phyloP scores from a whole-genome alignment of 2,797 vertebrate genomes.

The Amblyopsis hoosieri region DNA sequence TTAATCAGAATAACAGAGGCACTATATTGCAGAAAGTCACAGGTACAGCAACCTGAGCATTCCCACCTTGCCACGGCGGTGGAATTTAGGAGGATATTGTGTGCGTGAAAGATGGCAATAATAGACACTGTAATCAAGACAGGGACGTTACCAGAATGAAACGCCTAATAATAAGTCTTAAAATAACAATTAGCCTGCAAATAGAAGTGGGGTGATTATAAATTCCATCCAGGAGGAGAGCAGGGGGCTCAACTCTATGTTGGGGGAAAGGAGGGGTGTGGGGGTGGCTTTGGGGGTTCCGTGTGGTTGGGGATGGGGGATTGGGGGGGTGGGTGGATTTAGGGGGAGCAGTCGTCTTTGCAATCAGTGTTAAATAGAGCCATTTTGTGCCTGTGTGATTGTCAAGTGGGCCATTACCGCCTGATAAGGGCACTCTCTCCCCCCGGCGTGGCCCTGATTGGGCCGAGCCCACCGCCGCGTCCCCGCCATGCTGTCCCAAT shows the following conservation, averaged over 20 bases:
- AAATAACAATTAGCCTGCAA: slow-evolving; percentile 90
- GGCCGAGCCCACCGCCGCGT: slow-evolving; percentile 81
- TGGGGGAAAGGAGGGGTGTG: slow-evolving; percentile 30
- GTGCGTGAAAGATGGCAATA: slow-evolving; percentile 27
- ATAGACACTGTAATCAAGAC: slow-evolving; percentile 71
- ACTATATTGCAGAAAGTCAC: slow-evolving; percentile 24
- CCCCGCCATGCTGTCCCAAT: slow-evolving; percentile 80
- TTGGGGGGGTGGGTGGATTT: slow-evolving; percentile 47
- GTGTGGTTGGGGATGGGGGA: slow-evolving; percentile 53
- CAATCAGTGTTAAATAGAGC: slow-evolving; percentile 97
- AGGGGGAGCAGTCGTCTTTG: slow-evolving; percentile 82
- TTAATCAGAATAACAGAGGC: neutral
- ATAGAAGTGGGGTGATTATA: slow-evolving; percentile 87
- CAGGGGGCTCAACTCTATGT: slow-evolving; percentile 47
- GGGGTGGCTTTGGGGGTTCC: slow-evolving; percentile 62
- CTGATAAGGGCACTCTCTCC: slow-evolving; percentile 89
- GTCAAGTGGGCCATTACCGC: slow-evolving; percentile 97
- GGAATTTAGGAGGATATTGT: slow-evolving; percentile 29
- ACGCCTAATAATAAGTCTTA: slow-evolving; percentile 67
- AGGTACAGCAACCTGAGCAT: slow-evolving; percentile 23
- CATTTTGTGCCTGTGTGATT: slow-evolving; percentile 98
- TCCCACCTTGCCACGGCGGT: slow-evolving; percentile 25
- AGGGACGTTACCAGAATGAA: slow-evolving; percentile 57
- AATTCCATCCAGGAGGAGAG: slow-evolving; percentile 89
- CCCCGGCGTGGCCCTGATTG: slow-evolving; percentile 87